These are phyloP conservation scores for Trichopria drosophilae DNA, from an alignment of 2,888 invertebrate species.

Conservation along the genomic window DNA sequence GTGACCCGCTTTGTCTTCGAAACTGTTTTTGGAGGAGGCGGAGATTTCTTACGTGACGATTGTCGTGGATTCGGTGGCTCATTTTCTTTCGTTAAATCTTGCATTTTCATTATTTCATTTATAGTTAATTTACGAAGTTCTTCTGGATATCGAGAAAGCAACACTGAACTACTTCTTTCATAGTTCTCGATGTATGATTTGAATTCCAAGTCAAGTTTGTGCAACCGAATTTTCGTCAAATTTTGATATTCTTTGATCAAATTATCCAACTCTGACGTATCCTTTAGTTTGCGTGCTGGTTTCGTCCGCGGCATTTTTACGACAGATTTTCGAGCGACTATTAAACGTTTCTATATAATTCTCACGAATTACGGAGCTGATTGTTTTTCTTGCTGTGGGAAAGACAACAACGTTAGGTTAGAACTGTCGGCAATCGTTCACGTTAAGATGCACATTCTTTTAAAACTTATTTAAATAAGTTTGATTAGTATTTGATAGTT, in stretches of 20 bases:
- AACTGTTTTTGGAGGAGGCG: conserved; percentile 17
- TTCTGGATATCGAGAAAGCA: conserved; percentile 37
- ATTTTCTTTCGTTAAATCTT: conserved; percentile 35
- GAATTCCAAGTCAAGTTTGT: conserved; percentile 40
- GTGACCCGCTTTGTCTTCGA: conserved; percentile 39
- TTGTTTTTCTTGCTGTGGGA: too few relatives aligned
- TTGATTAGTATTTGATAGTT: too few relatives aligned
- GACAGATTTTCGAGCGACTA: too few relatives aligned
- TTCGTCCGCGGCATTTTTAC: conserved; percentile 50
- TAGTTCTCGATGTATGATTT: conserved; percentile 33
- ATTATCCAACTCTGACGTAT: conserved; percentile 33
- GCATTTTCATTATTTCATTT: conserved; percentile 34
- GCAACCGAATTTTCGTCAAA: conserved; percentile 34
- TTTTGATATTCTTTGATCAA: conserved; percentile 44
- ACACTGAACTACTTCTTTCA: conserved; percentile 33
- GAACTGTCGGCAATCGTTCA: too few relatives aligned
- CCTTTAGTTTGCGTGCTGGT: conserved; percentile 37
- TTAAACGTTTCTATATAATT: too few relatives aligned
- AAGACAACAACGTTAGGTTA: too few relatives aligned
- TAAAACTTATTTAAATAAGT: too few relatives aligned
- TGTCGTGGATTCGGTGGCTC: conserved; percentile 22
- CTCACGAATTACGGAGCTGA: too few relatives aligned
- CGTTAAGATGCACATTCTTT: too few relatives aligned
- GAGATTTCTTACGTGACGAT: conserved; percentile 18
- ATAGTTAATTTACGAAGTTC: conserved; percentile 44